These are phyloP conservation scores for Serinus canaria DNA, from an alignment of 2,113 vertebrate species.

Conservation along the genomic window DNA sequence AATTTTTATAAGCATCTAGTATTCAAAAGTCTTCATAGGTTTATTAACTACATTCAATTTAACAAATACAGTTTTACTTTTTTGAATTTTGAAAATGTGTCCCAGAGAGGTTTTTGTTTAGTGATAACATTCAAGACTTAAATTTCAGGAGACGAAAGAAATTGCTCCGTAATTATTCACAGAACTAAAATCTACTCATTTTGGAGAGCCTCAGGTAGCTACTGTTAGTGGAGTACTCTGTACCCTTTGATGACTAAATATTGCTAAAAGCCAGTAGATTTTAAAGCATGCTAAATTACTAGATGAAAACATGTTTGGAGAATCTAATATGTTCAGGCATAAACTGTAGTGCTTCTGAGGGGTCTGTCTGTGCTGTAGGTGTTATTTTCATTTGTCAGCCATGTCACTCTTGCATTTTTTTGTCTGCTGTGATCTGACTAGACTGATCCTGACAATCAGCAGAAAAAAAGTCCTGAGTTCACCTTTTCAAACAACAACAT, in stretches of 20 bases:
- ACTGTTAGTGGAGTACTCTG: not conserved
- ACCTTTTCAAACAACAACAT: not conserved
- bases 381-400: not conserved
- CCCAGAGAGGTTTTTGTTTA: not conserved
- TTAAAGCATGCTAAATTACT: not conserved
- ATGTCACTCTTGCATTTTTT: not conserved
- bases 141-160: not conserved
- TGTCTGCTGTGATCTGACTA: not conserved
- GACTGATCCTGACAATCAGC: not conserved
- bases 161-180: not conserved
- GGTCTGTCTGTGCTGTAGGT: not conserved
- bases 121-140: not conserved
- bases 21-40: not conserved
- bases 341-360: not conserved
- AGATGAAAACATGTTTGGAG: not conserved
- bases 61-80: not conserved
- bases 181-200: not conserved
- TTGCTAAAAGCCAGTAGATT: not conserved
- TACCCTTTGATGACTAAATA: not conserved
- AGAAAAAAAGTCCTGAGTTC: not conserved
- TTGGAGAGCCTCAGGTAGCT: not conserved
- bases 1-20: not conserved
- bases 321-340: not conserved
- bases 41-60: not conserved
- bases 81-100: not conserved